These are phyloP conservation scores for Pempheris klunzingeri DNA, from an alignment of 2,797 vertebrate species.

Conservation along the genomic window DNA sequence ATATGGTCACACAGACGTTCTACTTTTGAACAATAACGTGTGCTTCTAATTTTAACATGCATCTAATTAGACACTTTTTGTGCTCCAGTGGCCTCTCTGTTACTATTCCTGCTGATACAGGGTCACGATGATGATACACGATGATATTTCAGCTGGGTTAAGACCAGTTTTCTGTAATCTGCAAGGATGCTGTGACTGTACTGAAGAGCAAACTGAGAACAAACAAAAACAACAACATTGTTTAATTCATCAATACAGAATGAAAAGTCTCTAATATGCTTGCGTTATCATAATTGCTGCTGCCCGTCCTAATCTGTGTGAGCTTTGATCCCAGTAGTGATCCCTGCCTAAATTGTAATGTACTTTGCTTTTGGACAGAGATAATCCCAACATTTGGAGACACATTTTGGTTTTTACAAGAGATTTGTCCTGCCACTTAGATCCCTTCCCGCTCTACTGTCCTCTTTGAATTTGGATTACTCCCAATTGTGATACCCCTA, in stretches of 20 bases:
- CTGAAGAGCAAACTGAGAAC: neutral
- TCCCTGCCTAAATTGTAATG: constrained; percentile 29
- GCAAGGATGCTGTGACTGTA: neutral
- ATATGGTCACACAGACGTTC: neutral
- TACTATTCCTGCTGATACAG: neutral
- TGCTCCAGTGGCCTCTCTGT: neutral
- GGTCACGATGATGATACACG: neutral
- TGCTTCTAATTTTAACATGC: neutral
- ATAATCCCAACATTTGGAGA: constrained; percentile 56
- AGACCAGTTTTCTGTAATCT: neutral
- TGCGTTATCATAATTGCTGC: neutral
- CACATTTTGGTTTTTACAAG: constrained; percentile 46
- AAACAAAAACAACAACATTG: no score
- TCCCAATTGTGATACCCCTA: constrained; percentile 52
- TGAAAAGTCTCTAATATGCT: neutral
- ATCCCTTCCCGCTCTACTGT: constrained; percentile 53
- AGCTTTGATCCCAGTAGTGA: constrained; percentile 27
- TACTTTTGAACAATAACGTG: neutral
- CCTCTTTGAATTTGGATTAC: constrained; percentile 77
- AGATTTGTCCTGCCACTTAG: constrained; percentile 58
- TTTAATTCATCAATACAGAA: neutral
- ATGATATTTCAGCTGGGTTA: neutral
- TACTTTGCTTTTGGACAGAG: constrained; percentile 16
- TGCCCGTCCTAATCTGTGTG: neutral
- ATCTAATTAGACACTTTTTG: neutral